Evolutionary conservation across 2,888 invertebrate species (phyloP).

Genomic region (Clistopyga incitator): DNA sequence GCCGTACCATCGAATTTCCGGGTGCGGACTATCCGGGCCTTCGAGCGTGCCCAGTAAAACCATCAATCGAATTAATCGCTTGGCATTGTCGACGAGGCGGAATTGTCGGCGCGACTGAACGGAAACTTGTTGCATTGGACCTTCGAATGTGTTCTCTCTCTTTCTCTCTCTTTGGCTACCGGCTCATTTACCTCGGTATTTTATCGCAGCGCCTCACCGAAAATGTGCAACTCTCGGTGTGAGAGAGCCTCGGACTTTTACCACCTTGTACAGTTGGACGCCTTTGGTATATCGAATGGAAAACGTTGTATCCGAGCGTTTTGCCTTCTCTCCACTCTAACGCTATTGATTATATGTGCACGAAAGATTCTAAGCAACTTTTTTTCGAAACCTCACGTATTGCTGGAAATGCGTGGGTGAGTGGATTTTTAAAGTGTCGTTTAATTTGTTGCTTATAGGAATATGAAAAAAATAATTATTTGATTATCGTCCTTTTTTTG

Average conservation of each 20-base stretch:
- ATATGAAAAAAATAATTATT: no score
- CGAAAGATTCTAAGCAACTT: no score
- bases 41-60: constrained; percentile 4
- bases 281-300: constrained; percentile 14
- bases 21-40: neutral
- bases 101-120: constrained; percentile 17
- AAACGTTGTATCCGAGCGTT: neutral
- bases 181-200: constrained; percentile 35
- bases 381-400: neutral
- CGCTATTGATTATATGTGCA: neutral
- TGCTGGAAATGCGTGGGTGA: no score
- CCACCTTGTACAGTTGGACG: neutral
- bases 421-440: no score
- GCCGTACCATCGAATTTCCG: neutral
- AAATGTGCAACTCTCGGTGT: constrained; percentile 49
- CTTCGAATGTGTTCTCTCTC: neutral
- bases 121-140: constrained; percentile 59
- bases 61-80: constrained; percentile 54
- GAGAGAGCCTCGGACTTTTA: neutral
- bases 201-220: constrained; percentile 24
- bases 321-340: neutral
- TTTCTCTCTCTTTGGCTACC: neutral
- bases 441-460: no score
- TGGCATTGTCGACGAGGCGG: constrained; percentile 25
- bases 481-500: no score